Percentiles rank a stretch among this genome's conserved stretches.
These are phyloP conservation scores for Polylopha cassiicola DNA, from an alignment of 2,888 invertebrate genomes.

Conservation along the genomic window DNA sequence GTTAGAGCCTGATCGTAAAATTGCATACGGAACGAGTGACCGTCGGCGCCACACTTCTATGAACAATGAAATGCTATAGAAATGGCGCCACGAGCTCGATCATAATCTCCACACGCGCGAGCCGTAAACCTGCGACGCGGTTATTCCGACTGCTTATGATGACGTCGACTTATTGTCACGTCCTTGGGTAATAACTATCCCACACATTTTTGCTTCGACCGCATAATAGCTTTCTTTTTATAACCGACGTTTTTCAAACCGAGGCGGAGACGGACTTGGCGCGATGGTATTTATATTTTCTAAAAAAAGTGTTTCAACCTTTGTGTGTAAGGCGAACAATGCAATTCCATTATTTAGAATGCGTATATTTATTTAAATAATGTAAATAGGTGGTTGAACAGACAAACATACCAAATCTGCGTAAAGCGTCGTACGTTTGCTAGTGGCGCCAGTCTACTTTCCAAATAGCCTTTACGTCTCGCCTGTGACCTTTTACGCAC, in stretches of 20 bases:
- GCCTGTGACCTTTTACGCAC: constrained; percentile 73
- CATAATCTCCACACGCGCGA: constrained; percentile 46
- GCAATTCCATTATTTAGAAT: no score
- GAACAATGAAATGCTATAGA: constrained; percentile 69
- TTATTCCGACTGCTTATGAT: constrained; percentile 40
- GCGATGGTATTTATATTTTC: no score
- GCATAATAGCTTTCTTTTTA: constrained; percentile 13
- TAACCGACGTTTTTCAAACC: constrained; percentile 9
- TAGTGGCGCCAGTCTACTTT: constrained; percentile 75
- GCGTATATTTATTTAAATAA: no score
- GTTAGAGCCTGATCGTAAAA: constrained; percentile 62
- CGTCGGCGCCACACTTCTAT: constrained; percentile 69
- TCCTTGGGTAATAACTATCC: constrained; percentile 43
- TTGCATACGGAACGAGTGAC: constrained; percentile 59
- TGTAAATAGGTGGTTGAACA: no score
- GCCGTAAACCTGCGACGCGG: constrained; percentile 30
- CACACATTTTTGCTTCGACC: constrained; percentile 24
- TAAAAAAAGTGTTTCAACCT: no score
- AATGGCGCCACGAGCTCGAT: constrained; percentile 65
- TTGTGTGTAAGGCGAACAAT: no score
- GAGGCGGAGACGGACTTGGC: no score
- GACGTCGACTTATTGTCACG: constrained; percentile 42
- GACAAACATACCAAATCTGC: background rate
- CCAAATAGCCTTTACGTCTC: constrained; percentile 73
- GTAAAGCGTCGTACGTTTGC: constrained; percentile 4